These are phyloP conservation scores for Arion vulgaris DNA, from an alignment of 1,140 invertebrate genomes.

Conservation along the genomic window DNA sequence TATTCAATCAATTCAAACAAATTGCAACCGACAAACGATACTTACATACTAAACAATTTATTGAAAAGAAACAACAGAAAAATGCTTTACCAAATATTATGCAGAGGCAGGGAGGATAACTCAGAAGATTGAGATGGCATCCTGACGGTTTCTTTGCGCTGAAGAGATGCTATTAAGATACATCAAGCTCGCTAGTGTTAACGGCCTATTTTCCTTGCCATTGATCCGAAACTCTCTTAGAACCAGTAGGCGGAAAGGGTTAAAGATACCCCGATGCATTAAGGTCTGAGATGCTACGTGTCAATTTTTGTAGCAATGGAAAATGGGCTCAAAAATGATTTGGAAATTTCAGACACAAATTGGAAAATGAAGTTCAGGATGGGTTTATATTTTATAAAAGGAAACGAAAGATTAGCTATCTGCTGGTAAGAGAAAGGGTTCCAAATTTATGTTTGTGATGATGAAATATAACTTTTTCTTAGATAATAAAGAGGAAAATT, in stretches of 20 bases:
- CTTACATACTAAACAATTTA: no score
- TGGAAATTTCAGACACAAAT: conserved; percentile 2
- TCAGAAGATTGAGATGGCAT: not conserved
- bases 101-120: not conserved
- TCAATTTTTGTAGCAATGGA: not conserved
- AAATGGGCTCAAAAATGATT: conserved; percentile 3
- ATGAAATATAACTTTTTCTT: no score
- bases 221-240: not conserved
- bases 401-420: no score
- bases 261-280: not conserved
- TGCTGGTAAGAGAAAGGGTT: no score
- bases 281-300: not conserved
- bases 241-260: conserved; percentile 1
- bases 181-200: not conserved
- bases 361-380: not conserved
- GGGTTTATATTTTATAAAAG: no score
- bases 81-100: no score
- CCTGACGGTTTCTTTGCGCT: not conserved
- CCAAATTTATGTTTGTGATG: no score
- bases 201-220: conserved; percentile 21
- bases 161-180: conserved; percentile 10
- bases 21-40: no score
- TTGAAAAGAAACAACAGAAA: no score
- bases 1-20: no score
- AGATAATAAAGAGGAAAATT: no score